A percentile compares a stretch with the other conserved stretches of the same genome.
These are phyloP conservation scores for Onthophagus sagittarius DNA, from an alignment of 2,888 invertebrate genomes.

Conservation along the genomic window DNA sequence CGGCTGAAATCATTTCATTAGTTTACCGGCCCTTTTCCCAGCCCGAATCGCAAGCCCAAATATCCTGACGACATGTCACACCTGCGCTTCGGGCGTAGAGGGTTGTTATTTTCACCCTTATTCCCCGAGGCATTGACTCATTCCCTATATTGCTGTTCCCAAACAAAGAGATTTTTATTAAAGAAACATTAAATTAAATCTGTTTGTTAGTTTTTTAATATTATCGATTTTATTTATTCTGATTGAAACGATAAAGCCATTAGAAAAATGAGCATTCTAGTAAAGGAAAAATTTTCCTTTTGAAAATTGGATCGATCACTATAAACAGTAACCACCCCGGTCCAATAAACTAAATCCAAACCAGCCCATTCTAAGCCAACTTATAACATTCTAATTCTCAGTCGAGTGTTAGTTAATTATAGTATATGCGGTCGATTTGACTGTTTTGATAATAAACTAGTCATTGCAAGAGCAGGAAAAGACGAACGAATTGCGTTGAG, in stretches of 20 bases:
- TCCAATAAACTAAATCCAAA: too few relatives aligned
- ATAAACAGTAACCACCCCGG: neutral
- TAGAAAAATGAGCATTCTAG: neutral
- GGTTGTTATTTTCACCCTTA: neutral
- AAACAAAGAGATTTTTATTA: too few relatives aligned
- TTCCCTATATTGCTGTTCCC: neutral
- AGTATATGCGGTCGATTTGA: too few relatives aligned
- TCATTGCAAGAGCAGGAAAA: too few relatives aligned
- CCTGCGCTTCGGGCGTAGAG: constrained; percentile 11
- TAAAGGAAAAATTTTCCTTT: neutral
- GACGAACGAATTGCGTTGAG: too few relatives aligned
- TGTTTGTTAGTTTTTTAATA: too few relatives aligned
- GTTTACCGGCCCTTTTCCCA: neutral
- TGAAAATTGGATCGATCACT: neutral
- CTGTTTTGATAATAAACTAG: too few relatives aligned
- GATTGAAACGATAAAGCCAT: neutral
- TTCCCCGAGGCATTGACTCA: neutral
- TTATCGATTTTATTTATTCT: too few relatives aligned
- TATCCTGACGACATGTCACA: constrained; percentile 19
- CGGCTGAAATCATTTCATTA: neutral
- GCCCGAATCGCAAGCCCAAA: neutral
- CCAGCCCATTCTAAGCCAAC: too few relatives aligned
- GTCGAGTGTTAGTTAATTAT: too few relatives aligned
- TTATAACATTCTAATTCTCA: too few relatives aligned
- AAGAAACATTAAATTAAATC: too few relatives aligned